phyloP scores from a whole-genome alignment of 1,140 invertebrate species.

The roundworm (Caenorhabditis elegans) region WBcel235 BX284603.4:11235501-11236000 shows the following conservation, averaged over 20 bases:
- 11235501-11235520: too few relatives aligned
- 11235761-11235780: too few relatives aligned
- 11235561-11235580: too few relatives aligned
- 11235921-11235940: not conserved
- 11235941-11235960: not conserved
- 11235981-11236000: constrained; percentile 6
- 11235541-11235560: too few relatives aligned
- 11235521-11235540: too few relatives aligned
- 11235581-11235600: too few relatives aligned
- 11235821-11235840: not conserved
- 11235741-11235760: too few relatives aligned
- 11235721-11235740: constrained; percentile 1
- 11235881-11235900: too few relatives aligned
- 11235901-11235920: not conserved
- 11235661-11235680: not conserved
- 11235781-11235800: too few relatives aligned
- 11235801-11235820: not conserved
- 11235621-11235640: not conserved
- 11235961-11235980: constrained; percentile 4
- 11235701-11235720: not conserved
- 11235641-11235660: not conserved
- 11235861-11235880: too few relatives aligned
- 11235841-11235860: too few relatives aligned
- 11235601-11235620: too few relatives aligned
- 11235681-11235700: not conserved